These are phyloP conservation scores for Balaenoptera acutorostrata DNA, from an alignment of 2,113 vertebrate species.

Conservation along the genomic window DNA sequence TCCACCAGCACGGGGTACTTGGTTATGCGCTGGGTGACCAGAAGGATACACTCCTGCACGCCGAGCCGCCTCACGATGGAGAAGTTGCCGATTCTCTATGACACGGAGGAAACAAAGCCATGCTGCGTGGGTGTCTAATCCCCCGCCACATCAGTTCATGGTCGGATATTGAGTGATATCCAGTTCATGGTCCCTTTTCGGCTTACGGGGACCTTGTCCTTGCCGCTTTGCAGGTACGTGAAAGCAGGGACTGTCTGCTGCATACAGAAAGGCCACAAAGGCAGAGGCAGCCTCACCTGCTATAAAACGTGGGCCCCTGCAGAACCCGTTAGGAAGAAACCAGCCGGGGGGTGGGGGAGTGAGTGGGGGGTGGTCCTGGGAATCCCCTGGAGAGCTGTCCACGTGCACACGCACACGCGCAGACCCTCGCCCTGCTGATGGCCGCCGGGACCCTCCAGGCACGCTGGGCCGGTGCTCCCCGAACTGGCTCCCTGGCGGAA, in stretches of 20 bases:
- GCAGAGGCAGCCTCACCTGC: background rate
- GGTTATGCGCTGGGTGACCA: conserved; percentile 96
- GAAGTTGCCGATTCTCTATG: conserved; percentile 91
- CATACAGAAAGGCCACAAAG: background rate
- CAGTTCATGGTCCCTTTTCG: rapidly evolving
- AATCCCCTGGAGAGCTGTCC: background rate
- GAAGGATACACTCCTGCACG: conserved; percentile 91
- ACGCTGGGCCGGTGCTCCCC: background rate
- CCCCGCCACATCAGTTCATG: rapidly evolving
- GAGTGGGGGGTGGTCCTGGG: rapidly evolving
- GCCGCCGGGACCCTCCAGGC: rapidly evolving
- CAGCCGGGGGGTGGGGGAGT: background rate
- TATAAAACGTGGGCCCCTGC: too few species aligned
- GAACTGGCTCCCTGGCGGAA: background rate
- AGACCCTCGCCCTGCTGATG: too few species aligned
- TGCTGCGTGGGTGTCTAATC: rapidly evolving
- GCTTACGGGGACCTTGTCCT: background rate
- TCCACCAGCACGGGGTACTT: conserved; percentile 96
- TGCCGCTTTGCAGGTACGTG: background rate
- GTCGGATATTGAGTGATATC: too few species aligned
- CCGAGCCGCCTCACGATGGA: conserved; percentile 92
- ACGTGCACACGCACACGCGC: rapidly evolving
- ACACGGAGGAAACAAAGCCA: background rate
- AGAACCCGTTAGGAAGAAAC: background rate
- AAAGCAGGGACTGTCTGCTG: background rate